Percentiles rank a stretch among this genome's conserved stretches.
Evolutionary conservation across 2,113 vertebrate genomes (phyloP).

Genomic region (Sakesphorus luctuosus): DNA sequence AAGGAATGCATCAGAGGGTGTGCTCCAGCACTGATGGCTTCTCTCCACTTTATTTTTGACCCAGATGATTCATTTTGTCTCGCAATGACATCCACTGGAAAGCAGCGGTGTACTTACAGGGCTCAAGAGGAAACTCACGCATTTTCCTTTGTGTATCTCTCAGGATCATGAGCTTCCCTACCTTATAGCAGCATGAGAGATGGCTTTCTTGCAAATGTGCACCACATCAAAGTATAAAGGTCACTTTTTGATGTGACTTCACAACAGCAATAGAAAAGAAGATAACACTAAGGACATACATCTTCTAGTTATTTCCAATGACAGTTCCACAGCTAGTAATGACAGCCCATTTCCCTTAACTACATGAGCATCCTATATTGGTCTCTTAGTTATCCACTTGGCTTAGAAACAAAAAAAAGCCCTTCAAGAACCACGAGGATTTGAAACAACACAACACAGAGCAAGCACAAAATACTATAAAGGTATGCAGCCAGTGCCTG

Average conservation of each 20-base stretch:
- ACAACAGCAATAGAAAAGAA: not conserved
- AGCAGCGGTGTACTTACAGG: not conserved
- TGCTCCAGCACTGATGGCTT: not conserved
- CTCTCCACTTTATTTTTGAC: fast-evolving
- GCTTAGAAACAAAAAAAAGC: not conserved
- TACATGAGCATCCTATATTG: fast-evolving
- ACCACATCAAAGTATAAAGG: slow-evolving; percentile 29
- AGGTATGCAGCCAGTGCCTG: not conserved
- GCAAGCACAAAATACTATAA: not conserved
- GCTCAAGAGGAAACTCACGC: not conserved
- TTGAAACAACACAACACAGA: not conserved
- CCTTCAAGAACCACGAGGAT: not conserved
- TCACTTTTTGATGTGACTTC: slow-evolving; percentile 32
- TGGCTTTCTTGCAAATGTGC: not conserved
- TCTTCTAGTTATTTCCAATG: not conserved
- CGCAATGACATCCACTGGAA: not conserved
- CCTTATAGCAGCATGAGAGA: not conserved
- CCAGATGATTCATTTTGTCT: not conserved
- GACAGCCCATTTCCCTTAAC: not conserved
- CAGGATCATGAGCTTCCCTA: not conserved
- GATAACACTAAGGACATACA: not conserved
- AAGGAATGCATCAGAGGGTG: not conserved
- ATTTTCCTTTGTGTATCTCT: not conserved
- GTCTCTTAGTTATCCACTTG: not conserved
- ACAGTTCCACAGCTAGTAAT: not conserved